Evolutionary conservation across 2,888 invertebrate genomes (phyloP).

Genomic region (Scaptomyza polygonia): DNA sequence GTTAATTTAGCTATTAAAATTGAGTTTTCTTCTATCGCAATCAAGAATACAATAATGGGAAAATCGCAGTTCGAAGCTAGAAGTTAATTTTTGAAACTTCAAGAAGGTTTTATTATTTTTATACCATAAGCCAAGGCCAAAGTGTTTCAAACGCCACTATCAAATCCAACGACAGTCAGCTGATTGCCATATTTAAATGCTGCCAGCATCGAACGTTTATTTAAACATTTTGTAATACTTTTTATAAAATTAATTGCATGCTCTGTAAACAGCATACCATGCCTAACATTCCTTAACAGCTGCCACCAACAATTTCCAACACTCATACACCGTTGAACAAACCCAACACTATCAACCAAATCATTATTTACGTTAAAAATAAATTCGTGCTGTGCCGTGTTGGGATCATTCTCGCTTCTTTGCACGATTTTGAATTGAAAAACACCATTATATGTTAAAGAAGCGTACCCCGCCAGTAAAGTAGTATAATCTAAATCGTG

Average conservation of each 20-base stretch:
- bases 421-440: constrained; percentile 36
- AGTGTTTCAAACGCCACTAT: no score
- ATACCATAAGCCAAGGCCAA: no score
- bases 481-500: constrained; percentile 6
- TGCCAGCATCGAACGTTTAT: no score
- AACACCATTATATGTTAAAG: constrained; percentile 30
- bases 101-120: no score
- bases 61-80: no score
- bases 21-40: no score
- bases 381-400: constrained; percentile 46
- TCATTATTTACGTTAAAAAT: constrained; percentile 60
- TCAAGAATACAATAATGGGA: no score
- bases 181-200: no score
- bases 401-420: constrained; percentile 32
- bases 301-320: constrained; percentile 13
- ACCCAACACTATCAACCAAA: constrained; percentile 38
- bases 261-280: constrained; percentile 1
- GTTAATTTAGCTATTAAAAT: no score
- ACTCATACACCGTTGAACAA: constrained; percentile 16
- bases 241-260: background rate
- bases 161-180: constrained; percentile 4
- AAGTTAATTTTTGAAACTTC: no score
- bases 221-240: background rate
- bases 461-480: constrained; percentile 17
- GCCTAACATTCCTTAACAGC: background rate